A percentile compares a stretch with the other conserved stretches of the same genome.
These are phyloP conservation scores for Myotis vivesi DNA, from an alignment of 2,797 vertebrate species.

Conservation along the genomic window DNA sequence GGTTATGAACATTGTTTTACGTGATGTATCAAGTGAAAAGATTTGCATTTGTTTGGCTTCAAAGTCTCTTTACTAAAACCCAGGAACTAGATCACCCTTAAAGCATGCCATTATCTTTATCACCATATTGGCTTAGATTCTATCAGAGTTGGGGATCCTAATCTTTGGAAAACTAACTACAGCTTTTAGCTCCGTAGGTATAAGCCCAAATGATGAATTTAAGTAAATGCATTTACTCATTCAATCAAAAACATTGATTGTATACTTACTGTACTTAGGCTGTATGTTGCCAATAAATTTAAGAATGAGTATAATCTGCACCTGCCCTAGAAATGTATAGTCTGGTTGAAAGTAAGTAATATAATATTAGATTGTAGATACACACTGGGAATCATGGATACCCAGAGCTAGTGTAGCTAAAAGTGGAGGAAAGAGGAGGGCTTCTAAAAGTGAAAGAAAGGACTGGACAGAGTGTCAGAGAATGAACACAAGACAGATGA, in stretches of 20 bases:
- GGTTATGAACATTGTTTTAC: slow-evolving; percentile 18
- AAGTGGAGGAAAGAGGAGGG: not conserved
- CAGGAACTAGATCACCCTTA: slow-evolving; percentile 4
- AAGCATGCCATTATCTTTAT: not conserved
- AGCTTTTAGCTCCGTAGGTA: not conserved
- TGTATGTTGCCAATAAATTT: not conserved
- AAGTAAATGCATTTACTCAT: not conserved
- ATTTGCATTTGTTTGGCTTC: slow-evolving; percentile 2
- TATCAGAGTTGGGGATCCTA: not conserved
- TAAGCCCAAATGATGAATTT: not conserved
- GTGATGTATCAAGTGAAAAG: not conserved
- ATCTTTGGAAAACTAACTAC: not conserved
- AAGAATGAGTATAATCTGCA: not conserved
- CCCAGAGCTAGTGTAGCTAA: not conserved
- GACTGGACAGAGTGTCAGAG: not conserved
- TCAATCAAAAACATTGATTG: not conserved
- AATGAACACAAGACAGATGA: not conserved
- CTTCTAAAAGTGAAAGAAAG: not conserved
- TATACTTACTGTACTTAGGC: not conserved
- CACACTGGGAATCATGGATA: not conserved
- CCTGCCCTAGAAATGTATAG: not conserved
- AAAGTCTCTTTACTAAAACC: slow-evolving; percentile 35
- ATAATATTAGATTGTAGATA: not conserved
- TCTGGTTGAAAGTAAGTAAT: not conserved
- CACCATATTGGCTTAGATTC: not conserved